Percentiles rank a stretch among this genome's conserved stretches.
phyloP scores from a whole-genome alignment of 2,113 vertebrate genomes.

The Orientallactaga bullata region DNA sequence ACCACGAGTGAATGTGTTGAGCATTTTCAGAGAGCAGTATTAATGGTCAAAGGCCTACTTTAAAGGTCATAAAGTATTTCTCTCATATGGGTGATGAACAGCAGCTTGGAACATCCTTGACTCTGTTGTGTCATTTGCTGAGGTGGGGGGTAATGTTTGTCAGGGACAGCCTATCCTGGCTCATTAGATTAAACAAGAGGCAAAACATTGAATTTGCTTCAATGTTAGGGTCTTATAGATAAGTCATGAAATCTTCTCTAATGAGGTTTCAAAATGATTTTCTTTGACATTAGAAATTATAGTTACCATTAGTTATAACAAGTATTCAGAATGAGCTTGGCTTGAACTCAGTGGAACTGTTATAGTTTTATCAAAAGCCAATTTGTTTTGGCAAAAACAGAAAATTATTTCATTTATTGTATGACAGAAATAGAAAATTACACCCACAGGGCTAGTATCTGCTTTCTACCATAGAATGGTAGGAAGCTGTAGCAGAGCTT shows the following conservation, averaged over 20 bases:
- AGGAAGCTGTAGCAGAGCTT: no score
- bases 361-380: conserved; percentile 57
- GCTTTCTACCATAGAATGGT: background rate
- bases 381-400: no score
- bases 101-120: conserved; percentile 69
- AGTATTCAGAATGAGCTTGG: conserved; percentile 44
- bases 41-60: conserved; percentile 69
- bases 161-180: conserved; percentile 54
- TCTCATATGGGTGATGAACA: conserved; percentile 66
- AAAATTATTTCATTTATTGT: background rate
- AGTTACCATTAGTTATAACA: conserved; percentile 34
- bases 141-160: conserved; percentile 46
- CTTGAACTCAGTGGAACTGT: conserved; percentile 28
- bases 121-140: conserved; percentile 24
- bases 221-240: conserved; percentile 33
- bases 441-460: background rate
- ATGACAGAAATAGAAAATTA: conserved; percentile 4
- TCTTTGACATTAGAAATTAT: conserved; percentile 58
- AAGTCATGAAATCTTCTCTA: conserved; percentile 52
- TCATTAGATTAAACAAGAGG: conserved; percentile 58
- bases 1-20: conserved; percentile 63
- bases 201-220: conserved; percentile 50
- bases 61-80: conserved; percentile 77
- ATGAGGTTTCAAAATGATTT: conserved; percentile 53
- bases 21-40: conserved; percentile 68